Base-by-base conservation (phyloP, 2,113 vertebrate genomes). In the Sylvia atricapilla region DNA sequence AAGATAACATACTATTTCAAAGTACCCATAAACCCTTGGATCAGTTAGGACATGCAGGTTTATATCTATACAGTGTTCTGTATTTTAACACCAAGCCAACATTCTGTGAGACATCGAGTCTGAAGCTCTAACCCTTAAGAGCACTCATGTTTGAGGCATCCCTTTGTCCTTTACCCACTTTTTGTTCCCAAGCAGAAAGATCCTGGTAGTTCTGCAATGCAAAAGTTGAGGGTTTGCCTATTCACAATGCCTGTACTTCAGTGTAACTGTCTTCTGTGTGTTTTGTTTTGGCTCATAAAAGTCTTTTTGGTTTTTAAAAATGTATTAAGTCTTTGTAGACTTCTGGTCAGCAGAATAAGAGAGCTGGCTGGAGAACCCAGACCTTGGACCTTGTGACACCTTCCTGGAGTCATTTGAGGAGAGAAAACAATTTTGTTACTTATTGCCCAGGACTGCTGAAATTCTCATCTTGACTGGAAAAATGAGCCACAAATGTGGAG, bases 141-240 rank as follows among this genome's bases (percentile, higher is more conserved):
- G 10, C 49, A 24, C 35, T 39, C 0, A 0, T 2, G 0, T 75
- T 68, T 47, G 28, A 58, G 31, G 25, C 0, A 1, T 25, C 16
- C 5, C 16, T 73, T 49, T 69, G 33, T 70, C 58, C 50, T 80
- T 82, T 79, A 27, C 12, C 14, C 0, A 0, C 23, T 60, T 89
- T 56, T 75, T 76, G 13, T 53, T 89, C 55, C 25, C 11, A 6
- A 33, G 17, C 8, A 9, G 37, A 62, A 82, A 33, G 49, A 50
- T 87, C 27, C 46, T 78, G 39, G 7, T 50, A 69, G 20, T 62
- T 93, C 44, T 75, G n/a, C 64, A 68, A 0, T 44, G 11, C 5
- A 2, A 62, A 87, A 85, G 37, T 58, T 72, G 47, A 3, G 3
- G 1, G 59, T 44, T 67, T 70, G 16, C 21, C 44, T 76, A 8